Evolutionary conservation across 1,140 invertebrate species (phyloP).

Genomic region (Drosophila grimshawi): DNA sequence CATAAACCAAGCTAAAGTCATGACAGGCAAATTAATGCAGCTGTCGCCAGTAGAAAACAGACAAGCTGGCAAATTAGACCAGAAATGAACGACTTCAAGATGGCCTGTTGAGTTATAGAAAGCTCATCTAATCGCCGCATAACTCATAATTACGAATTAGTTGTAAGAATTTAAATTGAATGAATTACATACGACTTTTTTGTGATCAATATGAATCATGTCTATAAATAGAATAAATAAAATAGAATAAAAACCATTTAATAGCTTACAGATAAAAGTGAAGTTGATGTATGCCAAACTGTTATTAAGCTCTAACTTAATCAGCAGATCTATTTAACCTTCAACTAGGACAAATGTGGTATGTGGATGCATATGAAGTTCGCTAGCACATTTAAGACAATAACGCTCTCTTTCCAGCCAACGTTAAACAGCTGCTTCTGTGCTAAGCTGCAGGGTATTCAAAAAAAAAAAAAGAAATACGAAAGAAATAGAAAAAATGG

Average conservation of each 20-base stretch:
- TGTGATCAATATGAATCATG: no score
- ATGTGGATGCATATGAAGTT: background rate
- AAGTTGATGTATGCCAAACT: no score
- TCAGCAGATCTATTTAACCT: no score
- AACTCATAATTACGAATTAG: background rate
- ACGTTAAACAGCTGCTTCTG: background rate
- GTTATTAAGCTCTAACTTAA: no score
- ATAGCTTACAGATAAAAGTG: no score
- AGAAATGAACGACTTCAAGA: background rate
- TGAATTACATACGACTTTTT: no score
- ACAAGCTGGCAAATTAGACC: background rate
- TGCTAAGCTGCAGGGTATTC: constrained; percentile 42
- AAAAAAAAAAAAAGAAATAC: constrained; percentile 23
- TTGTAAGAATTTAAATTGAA: no score
- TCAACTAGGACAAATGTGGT: background rate
- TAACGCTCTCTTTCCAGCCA: background rate
- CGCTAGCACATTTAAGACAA: background rate
- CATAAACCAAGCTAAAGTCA: constrained; percentile 50
- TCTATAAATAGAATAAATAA: no score
- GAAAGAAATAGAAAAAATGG: background rate
- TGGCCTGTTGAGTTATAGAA: constrained; percentile 1
- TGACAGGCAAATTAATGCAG: constrained; percentile 56
- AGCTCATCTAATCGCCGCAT: background rate
- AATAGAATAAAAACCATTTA: no score
- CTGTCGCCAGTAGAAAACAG: constrained; percentile 32